Conservation (phyloP, 2,113 vertebrate genomes). For the Pavo muticus region DNA sequence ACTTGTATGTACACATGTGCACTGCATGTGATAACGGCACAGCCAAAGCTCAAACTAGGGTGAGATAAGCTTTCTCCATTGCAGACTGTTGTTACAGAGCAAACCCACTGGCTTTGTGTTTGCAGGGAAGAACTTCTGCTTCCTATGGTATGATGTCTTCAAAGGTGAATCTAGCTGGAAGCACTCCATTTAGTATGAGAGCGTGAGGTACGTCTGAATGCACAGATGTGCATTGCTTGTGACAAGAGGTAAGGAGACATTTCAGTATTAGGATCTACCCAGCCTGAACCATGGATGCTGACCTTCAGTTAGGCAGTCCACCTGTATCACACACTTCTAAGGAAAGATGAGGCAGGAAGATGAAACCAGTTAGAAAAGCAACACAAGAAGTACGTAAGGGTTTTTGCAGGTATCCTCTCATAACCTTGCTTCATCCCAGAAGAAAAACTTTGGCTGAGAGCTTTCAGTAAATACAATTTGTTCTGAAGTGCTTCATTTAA, state of each 20-base stretch:
- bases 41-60: not conserved
- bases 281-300: not conserved
- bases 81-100: not conserved
- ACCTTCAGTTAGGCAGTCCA: not conserved
- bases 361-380: not conserved
- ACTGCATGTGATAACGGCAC: not conserved
- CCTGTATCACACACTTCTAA: not conserved
- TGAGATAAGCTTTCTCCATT: not conserved
- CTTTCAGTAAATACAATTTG: not conserved
- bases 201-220: fast-evolving
- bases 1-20: not conserved
- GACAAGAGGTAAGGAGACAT: not conserved
- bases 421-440: not conserved
- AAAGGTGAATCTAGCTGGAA: not conserved
- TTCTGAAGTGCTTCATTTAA: not conserved
- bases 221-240: too few species aligned
- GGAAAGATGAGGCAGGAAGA: not conserved
- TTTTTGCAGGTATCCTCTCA: not conserved
- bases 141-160: not conserved
- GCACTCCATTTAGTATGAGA: not conserved
- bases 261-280: not conserved
- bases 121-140: not conserved
- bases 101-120: not conserved
- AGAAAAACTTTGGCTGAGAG: not conserved
- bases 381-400: not conserved